These are phyloP conservation scores for Coreoperca whiteheadi DNA, from an alignment of 2,113 vertebrate species.

Conservation along the genomic window DNA sequence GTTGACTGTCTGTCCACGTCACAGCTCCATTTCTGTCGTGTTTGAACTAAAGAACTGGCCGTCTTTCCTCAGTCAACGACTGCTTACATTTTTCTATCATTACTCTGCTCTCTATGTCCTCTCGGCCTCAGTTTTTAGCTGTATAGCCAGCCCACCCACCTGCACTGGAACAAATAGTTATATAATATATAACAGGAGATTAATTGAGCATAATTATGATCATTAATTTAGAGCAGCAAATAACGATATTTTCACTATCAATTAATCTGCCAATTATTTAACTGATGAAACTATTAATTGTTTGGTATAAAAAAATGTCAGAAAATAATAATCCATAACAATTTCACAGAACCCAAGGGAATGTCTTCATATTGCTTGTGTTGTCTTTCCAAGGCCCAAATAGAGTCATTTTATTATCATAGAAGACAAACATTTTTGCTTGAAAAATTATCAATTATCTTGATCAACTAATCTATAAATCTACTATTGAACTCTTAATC, in stretches of 20 bases:
- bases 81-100: slow-evolving; percentile 16
- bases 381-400: background rate
- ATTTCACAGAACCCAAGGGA: background rate
- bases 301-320: background rate
- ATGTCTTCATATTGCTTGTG: background rate
- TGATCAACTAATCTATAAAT: background rate
- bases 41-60: slow-evolving; percentile 41
- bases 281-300: background rate
- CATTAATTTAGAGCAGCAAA: background rate
- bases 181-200: background rate
- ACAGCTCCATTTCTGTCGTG: slow-evolving; percentile 42
- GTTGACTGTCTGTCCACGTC: slow-evolving; percentile 43
- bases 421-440: background rate
- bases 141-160: background rate
- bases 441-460: background rate
- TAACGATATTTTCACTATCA: background rate
- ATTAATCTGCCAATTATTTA: background rate
- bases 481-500: background rate
- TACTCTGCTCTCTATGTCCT: slow-evolving; percentile 5
- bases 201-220: background rate
- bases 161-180: background rate
- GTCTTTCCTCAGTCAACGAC: background rate
- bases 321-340: background rate
- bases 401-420: background rate
- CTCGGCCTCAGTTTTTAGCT: background rate